Evolutionary conservation across 1,140 invertebrate genomes (phyloP).

Genomic region (Zaprionus taronus): DNA sequence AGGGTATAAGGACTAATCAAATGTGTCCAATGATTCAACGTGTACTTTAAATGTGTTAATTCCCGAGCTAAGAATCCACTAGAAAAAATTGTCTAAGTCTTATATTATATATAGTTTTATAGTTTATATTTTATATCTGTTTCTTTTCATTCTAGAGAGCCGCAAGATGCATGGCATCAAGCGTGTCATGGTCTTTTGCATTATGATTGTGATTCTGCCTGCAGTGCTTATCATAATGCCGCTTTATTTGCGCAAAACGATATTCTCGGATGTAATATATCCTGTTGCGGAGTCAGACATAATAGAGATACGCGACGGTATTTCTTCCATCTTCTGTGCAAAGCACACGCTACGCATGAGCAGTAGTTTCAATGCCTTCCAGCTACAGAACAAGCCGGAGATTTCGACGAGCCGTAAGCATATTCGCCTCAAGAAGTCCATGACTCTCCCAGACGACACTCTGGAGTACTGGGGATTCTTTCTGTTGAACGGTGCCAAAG

Average conservation of each 20-base stretch:
- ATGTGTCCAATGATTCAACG: no score
- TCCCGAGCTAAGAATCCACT: no score
- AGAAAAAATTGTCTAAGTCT: no score
- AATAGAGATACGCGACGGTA: slow-evolving; percentile 90
- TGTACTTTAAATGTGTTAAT: no score
- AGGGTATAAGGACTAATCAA: no score
- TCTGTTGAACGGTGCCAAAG: slow-evolving; percentile 90
- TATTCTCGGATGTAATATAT: slow-evolving; percentile 90
- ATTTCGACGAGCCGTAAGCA: slow-evolving; percentile 89
- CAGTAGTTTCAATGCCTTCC: slow-evolving; percentile 91
- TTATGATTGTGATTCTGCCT: slow-evolving; percentile 89
- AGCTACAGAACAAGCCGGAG: slow-evolving; percentile 89
- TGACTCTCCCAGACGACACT: slow-evolving; percentile 92
- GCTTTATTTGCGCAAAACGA: slow-evolving; percentile 89
- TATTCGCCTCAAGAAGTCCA: slow-evolving; percentile 91
- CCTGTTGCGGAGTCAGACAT: slow-evolving; percentile 92
- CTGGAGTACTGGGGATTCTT: slow-evolving; percentile 96
- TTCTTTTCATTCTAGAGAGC: slow-evolving; percentile 86
- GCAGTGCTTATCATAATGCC: slow-evolving; percentile 89
- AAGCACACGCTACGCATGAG: slow-evolving; percentile 91
- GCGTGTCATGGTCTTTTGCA: slow-evolving; percentile 90
- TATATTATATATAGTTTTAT: background rate
- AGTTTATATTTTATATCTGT: slow-evolving; percentile 32
- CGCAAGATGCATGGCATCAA: slow-evolving; percentile 90
- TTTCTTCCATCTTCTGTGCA: slow-evolving; percentile 92